Evolutionary conservation across 2,113 vertebrate species (phyloP).

Genomic region (Crotalus horridus): DNA sequence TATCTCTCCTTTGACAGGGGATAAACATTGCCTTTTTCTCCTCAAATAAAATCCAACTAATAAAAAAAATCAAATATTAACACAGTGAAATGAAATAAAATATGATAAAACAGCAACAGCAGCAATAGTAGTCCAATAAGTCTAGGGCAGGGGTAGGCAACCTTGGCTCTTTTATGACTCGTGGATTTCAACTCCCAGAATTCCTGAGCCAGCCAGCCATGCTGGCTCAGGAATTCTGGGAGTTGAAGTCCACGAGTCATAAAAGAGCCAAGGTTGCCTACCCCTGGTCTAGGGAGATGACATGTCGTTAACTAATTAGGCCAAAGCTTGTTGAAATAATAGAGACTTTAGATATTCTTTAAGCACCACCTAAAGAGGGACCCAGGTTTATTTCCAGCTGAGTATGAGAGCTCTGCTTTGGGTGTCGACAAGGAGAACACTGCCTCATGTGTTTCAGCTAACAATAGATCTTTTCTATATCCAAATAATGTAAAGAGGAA

Average conservation of each 20-base stretch:
- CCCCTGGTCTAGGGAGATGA: neutral
- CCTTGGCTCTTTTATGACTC: no score
- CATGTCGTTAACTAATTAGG: neutral
- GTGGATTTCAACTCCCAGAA: no score
- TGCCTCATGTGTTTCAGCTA: neutral
- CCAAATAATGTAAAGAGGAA: neutral
- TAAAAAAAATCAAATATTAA: neutral
- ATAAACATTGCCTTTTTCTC: neutral
- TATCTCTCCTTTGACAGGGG: neutral
- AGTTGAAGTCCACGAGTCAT: no score
- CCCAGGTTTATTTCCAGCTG: neutral
- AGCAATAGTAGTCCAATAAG: neutral
- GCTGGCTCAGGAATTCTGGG: no score
- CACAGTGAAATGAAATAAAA: neutral
- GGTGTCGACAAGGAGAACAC: neutral
- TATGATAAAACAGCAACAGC: neutral
- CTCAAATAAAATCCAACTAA: neutral
- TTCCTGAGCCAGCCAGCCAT: no score
- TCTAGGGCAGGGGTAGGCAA: neutral
- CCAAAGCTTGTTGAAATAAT: neutral
- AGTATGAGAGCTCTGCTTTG: neutral
- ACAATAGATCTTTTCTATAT: neutral
- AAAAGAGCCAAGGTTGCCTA: no score
- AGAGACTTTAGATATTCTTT: neutral
- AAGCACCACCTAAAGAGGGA: neutral